Evolutionary conservation across 2,797 vertebrate genomes (phyloP).

Genomic region (Pyrocephalus nanus): DNA sequence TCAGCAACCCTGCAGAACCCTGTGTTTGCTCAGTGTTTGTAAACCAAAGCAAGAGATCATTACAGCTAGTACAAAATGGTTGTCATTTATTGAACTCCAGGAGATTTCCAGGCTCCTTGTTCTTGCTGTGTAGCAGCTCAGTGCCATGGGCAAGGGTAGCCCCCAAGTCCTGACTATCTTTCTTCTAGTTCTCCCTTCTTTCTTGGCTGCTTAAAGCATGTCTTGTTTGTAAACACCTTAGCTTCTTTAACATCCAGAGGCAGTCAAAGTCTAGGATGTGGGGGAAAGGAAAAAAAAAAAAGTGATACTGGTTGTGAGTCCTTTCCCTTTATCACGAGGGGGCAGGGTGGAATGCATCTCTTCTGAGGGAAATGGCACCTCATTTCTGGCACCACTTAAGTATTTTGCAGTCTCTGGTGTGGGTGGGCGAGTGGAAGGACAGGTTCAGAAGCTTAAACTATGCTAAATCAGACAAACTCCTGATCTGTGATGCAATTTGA

Average conservation of each 20-base stretch:
- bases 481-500: conserved; percentile 40
- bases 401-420: not conserved
- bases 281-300: not conserved
- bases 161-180: not conserved
- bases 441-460: conserved; percentile 27
- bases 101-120: not conserved
- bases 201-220: not conserved
- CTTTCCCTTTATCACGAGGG: not conserved
- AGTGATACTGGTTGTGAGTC: not conserved
- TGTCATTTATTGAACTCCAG: not conserved
- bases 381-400: not conserved
- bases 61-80: not conserved
- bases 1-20: not conserved
- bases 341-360: not conserved
- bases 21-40: not conserved
- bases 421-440: not conserved
- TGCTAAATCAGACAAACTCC: conserved; percentile 38
- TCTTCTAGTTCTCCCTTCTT: not conserved
- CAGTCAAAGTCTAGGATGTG: not conserved
- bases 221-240: not conserved
- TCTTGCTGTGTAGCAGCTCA: not conserved
- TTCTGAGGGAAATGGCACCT: not conserved
- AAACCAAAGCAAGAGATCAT: not conserved
- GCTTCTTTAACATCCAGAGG: not conserved
- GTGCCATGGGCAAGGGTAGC: not conserved